Evolutionary conservation across 2,888 invertebrate species (phyloP), one percentile per base, ranked within the genome.

Genomic region (Punctoribates punctum): DNA sequence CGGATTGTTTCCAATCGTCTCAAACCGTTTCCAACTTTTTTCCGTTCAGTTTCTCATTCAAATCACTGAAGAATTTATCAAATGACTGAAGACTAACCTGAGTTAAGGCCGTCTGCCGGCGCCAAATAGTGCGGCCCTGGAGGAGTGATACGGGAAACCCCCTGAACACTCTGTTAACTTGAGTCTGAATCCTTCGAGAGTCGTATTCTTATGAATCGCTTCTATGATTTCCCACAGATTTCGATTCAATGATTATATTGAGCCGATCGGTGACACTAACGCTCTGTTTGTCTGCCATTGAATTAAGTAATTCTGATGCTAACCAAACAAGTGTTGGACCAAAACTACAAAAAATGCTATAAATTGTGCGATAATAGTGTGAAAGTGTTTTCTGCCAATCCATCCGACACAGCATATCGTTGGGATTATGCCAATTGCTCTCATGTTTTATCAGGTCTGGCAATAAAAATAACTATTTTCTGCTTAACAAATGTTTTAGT

Each of bases 351-450:
- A 70, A 70, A 70, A 70, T 42, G 70, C 15, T 70, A 70, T 70
- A 70, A 70, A 70, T 46, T 70, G 38, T 42, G 38, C 20, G 46
- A 70, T 70, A 70, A 70, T 70, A 38, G 38, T n/a, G 38, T 42
- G 11, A 70, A 42, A 70, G 70, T 70, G 23, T 42, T 38, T 70
- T 38, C 42, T 34, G 23, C 38, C 38, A 70, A 23, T 70, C 42
- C 13, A 70, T 20, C 42, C 20, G 23, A 42, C 20, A 20, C 70
- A 65, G 20, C 65, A 27, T 65, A 65, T 65, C 65, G 38, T 65
- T 70, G 70, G 70, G 70, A 70, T 70, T 70, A 70, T 70, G 70
- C 70, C 70, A 70, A 70, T 70, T 70, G 23, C 70, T 70, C 70
- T 70, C 20, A 70, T 70, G 70, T 38, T 70, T 70, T 75, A 46